Evolutionary conservation across 2,888 invertebrate species (phyloP).

Genomic region (Stenchaetothrips biformis): DNA sequence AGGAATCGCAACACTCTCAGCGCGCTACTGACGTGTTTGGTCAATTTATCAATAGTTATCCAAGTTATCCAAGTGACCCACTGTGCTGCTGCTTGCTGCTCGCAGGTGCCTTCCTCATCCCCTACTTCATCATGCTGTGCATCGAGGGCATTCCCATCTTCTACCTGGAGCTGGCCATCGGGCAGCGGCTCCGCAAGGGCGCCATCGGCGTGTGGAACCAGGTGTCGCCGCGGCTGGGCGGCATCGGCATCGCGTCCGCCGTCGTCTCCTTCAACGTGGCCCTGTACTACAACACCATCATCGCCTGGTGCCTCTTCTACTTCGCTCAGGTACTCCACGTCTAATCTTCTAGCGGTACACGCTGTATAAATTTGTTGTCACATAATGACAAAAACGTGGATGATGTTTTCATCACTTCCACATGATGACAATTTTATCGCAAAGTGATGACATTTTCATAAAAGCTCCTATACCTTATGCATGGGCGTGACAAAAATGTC

Average conservation of each 20-base stretch:
- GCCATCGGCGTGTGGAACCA: constrained; percentile 95
- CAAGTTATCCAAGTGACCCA: constrained; percentile 10
- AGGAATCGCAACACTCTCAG: no score
- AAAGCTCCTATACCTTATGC: no score
- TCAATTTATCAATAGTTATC: not conserved
- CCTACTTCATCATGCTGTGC: constrained; percentile 91
- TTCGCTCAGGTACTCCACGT: constrained; percentile 64
- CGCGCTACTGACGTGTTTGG: not conserved
- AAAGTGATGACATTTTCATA: no score
- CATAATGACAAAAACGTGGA: no score
- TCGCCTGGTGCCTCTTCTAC: constrained; percentile 96
- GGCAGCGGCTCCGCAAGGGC: constrained; percentile 87
- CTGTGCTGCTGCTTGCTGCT: constrained; percentile 30
- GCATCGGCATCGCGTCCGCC: constrained; percentile 89
- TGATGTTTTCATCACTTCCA: no score
- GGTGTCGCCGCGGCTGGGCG: constrained; percentile 65
- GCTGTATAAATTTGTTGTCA: no score
- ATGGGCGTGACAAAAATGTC: no score
- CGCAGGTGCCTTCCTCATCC: constrained; percentile 87
- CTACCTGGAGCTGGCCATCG: constrained; percentile 91
- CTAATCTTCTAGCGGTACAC: no score
- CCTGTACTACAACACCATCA: constrained; percentile 95
- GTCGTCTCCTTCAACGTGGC: constrained; percentile 96
- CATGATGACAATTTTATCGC: no score
- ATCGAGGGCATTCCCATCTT: constrained; percentile 95